Evolutionary conservation across 2,113 vertebrate genomes (phyloP).

Genomic region (Pituophis catenifer): DNA sequence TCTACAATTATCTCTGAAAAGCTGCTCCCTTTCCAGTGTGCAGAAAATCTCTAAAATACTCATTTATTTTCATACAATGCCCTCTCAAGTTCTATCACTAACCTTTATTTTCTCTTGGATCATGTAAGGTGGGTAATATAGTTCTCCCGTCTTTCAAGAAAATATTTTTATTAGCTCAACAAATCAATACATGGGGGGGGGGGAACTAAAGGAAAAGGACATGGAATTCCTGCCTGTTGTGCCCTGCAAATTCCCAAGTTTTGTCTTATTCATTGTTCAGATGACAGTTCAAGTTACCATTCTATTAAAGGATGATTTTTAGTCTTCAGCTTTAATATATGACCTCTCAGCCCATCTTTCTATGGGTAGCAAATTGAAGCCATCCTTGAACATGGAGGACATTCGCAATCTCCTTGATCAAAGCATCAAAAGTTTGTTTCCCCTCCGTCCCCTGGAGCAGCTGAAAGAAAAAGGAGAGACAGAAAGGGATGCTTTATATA

Average conservation of each 20-base stretch:
- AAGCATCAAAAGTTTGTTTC: conserved; percentile 22
- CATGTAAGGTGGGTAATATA: neutral
- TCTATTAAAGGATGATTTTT: neutral
- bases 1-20: neutral
- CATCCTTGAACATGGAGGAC: conserved; percentile 2
- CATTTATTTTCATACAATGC: neutral
- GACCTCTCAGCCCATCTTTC: neutral
- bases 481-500: neutral
- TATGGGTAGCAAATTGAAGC: conserved; percentile 13
- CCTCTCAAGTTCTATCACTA: neutral
- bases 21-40: neutral
- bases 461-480: neutral
- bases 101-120: neutral
- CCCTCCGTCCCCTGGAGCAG: conserved; percentile 16
- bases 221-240: neutral
- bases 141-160: neutral
- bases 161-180: neutral
- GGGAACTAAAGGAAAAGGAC: neutral
- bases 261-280: neutral
- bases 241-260: neutral
- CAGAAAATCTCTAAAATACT: neutral
- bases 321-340: neutral
- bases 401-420: neutral
- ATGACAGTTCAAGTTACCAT: neutral
- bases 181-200: neutral